phyloP scores from a whole-genome alignment of 1,140 invertebrate genomes.

The Rhopalosiphum maidis region DNA sequence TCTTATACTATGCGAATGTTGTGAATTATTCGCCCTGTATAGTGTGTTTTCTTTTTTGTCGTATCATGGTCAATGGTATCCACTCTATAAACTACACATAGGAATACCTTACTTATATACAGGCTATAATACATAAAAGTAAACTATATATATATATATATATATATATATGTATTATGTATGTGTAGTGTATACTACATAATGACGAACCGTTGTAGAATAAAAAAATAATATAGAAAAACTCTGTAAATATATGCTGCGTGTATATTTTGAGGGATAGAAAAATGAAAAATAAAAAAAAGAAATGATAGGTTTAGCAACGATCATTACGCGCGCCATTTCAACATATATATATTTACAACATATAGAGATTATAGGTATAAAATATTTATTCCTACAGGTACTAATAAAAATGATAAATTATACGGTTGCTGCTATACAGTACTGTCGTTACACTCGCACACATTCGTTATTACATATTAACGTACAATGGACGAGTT shows the following conservation, averaged over 20 bases:
- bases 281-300: neutral
- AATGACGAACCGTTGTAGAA: neutral
- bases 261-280: neutral
- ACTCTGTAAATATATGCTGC: neutral
- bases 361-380: neutral
- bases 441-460: neutral
- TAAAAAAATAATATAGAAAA: neutral
- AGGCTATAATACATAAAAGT: neutral
- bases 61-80: neutral
- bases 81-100: neutral
- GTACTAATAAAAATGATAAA: slow-evolving; percentile 47
- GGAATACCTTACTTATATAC: neutral
- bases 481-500: neutral
- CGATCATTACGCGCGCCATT: neutral
- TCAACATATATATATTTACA: neutral
- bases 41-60: neutral
- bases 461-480: neutral
- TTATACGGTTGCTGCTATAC: slow-evolving; percentile 36
- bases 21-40: neutral
- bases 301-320: neutral
- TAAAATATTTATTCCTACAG: neutral
- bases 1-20: neutral
- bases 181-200: neutral
- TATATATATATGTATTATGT: neutral
- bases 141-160: neutral